These are phyloP conservation scores for Eremobia ochroleuca DNA, from an alignment of 2,888 invertebrate genomes.

Conservation along the genomic window DNA sequence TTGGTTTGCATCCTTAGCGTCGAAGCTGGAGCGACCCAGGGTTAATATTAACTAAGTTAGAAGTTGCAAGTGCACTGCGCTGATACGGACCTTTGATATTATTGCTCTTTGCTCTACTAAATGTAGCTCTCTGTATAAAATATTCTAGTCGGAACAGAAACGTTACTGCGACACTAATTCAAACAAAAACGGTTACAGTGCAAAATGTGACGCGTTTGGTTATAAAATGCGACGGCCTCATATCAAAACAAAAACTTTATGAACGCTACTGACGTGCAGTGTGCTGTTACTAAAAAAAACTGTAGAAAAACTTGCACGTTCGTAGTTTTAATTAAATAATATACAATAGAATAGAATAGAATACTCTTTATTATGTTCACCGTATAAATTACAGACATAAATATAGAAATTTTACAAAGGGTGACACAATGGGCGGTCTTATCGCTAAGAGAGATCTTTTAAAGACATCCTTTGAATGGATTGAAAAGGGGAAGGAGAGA, in stretches of 20 bases:
- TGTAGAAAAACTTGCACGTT: conserved; percentile 11
- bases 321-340: conserved; percentile 7
- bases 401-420: too few relatives aligned
- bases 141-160: conserved; percentile 38
- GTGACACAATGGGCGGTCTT: too few relatives aligned
- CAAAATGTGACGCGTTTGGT: conserved; percentile 53
- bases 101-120: conserved; percentile 56
- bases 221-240: conserved; percentile 53
- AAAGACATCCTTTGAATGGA: too few relatives aligned
- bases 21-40: conserved; percentile 53
- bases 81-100: conserved; percentile 64
- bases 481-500: too few relatives aligned
- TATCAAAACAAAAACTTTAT: conserved; percentile 63
- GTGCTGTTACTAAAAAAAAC: conserved; percentile 30
- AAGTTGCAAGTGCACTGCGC: conserved; percentile 63
- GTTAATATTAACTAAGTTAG: conserved; percentile 66
- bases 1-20: conserved; percentile 48
- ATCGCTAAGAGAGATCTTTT: too few relatives aligned
- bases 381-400: too few relatives aligned
- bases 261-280: conserved; percentile 42
- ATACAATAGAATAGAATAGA: too few relatives aligned
- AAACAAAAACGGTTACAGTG: conserved; percentile 60
- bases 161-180: conserved; percentile 43
- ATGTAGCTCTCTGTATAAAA: conserved; percentile 41
- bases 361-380: too few relatives aligned